Base-by-base conservation (phyloP, 1,140 invertebrate genomes). In the Diploscapter pachys region DNA sequence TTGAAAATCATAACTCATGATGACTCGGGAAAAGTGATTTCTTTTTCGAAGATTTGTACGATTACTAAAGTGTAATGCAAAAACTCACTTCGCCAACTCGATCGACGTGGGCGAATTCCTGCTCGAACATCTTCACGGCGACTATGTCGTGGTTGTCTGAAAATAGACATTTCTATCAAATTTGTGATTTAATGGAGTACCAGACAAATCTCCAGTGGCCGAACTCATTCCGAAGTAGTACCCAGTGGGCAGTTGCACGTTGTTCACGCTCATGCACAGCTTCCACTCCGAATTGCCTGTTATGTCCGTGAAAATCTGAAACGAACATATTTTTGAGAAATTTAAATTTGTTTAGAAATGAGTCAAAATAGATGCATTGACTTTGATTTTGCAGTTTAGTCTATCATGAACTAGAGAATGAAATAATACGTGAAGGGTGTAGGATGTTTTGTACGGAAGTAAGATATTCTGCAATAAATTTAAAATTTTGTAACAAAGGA, bases 141-240 rank as follows among this genome's bases (percentile, higher is more conserved):
- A 96, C 89, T 75, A 99, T 90, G 86, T 99, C 96, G 88, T 99
- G 96, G 86, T 94, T 96, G 89, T 99, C 96, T 63, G 61, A 64
- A 86, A 77, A 49, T 50, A 6, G 74, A 82, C 50, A 70, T 71
- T 71, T 64, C 62, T 66, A 66, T 78, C 11, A 59, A n/a, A 70
- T 11, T 51, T 31, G 5, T 54, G 50, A 53, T 62, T 9, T 71
- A 13, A 71, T 9, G 9, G n/a, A 2, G 57, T 2, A 89, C 89
- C 89, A 76, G 89, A 87, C 57, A 99, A 87, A 87, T 98, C 94
- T 5, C 97, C 97, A 4, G 97, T 99, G 2, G 94, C 95, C 9
- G 96, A 94, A 0, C 93, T 92, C 9, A 95, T 88, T 59, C 97
- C 97, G 86, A 98, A 92, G 87, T 90, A 96, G 87, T 98, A 98